phyloP scores from a whole-genome alignment of 2,113 vertebrate species.

The Cyphomyrus plagiostoma region DNA sequence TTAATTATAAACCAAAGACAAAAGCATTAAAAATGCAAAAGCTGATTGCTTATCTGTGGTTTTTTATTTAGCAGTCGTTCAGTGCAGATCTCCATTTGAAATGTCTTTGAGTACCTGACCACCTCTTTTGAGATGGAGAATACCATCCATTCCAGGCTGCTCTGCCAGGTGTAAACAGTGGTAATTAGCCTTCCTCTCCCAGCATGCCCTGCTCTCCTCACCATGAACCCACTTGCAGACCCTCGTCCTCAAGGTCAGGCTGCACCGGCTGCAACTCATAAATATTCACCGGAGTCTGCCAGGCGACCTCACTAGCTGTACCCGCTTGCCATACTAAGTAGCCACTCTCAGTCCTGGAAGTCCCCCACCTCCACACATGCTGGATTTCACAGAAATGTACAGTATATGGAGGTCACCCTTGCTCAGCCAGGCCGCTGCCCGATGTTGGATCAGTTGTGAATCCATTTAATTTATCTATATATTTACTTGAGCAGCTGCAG shows the following conservation, averaged over 20 bases:
- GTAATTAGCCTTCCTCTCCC: slow-evolving; percentile 4
- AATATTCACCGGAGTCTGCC: neutral
- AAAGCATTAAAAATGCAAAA: neutral
- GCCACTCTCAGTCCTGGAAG: neutral
- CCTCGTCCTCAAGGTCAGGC: neutral
- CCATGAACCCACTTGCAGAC: neutral
- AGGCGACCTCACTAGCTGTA: neutral
- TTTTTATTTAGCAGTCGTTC: neutral
- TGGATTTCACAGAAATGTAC: neutral
- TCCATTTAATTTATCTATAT: neutral
- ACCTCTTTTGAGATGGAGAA: neutral
- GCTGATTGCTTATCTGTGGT: neutral
- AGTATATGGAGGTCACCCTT: neutral
- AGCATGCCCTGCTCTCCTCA: neutral
- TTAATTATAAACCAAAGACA: neutral
- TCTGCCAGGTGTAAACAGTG: neutral
- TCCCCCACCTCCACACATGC: neutral
- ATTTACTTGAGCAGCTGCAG: neutral
- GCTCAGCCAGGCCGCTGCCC: neutral
- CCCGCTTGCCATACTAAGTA: neutral
- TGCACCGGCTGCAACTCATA: neutral
- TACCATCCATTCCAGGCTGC: neutral
- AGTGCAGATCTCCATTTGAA: neutral
- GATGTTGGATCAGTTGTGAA: neutral
- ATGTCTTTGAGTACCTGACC: neutral